Evolutionary conservation across 2,888 invertebrate species (phyloP).

Genomic region (Cheilosia variabilis): DNA sequence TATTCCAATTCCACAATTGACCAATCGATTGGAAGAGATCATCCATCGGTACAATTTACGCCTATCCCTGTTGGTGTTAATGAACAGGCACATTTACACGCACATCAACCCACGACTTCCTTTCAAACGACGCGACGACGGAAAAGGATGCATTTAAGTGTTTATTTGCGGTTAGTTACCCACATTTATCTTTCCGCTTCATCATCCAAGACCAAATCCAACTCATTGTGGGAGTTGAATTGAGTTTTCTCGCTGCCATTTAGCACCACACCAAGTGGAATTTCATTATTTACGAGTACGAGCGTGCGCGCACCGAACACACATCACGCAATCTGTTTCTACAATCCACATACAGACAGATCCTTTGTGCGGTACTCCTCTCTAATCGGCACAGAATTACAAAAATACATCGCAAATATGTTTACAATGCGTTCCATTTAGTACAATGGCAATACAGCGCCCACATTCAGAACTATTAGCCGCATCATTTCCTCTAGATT

Average conservation of each 20-base stretch:
- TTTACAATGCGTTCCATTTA: conserved; percentile 46
- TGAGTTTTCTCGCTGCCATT: conserved; percentile 44
- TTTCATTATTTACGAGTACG: conserved; percentile 47
- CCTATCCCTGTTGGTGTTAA: conserved; percentile 10
- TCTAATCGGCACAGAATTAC: conserved; percentile 41
- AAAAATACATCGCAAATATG: conserved; percentile 45
- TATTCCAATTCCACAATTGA: conserved; percentile 38
- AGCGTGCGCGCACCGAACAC: background rate
- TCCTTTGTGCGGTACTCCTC: conserved; percentile 56
- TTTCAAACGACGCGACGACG: conserved; percentile 41
- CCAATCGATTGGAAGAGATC: conserved; percentile 43
- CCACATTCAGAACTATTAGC: conserved; percentile 43
- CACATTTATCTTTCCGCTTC: conserved; percentile 62
- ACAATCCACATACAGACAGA: conserved; percentile 33
- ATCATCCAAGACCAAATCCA: conserved; percentile 20
- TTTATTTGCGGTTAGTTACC: conserved; percentile 73
- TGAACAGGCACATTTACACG: conserved; percentile 46
- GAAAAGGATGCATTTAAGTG: conserved; percentile 71
- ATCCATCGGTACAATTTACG: background rate
- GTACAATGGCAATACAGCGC: conserved; percentile 52
- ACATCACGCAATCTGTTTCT: background rate
- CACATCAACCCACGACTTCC: conserved; percentile 72
- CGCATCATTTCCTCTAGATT: conserved; percentile 57
- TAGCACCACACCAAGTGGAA: conserved; percentile 36
- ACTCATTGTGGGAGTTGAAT: conserved; percentile 58